Conservation (phyloP, 1,140 invertebrate genomes). For the Drosophila jambulina region DNA sequence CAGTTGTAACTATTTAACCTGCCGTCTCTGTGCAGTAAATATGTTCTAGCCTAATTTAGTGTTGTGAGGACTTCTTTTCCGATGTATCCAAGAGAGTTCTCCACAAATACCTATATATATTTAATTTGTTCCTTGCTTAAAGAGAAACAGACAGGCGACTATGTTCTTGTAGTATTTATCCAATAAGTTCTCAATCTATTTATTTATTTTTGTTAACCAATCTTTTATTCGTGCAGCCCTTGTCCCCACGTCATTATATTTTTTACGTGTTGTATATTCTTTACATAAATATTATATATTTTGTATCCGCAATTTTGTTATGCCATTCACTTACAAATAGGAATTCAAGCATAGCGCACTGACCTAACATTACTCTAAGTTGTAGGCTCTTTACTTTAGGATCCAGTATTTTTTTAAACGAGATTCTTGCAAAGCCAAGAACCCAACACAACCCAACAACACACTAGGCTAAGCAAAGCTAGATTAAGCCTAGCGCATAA, state of each 20-base stretch:
- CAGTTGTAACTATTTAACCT: conserved; percentile 51
- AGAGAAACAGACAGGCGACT: conserved; percentile 43
- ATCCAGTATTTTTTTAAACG: conserved; percentile 68
- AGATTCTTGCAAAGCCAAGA: conserved; percentile 17
- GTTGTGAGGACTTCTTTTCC: conserved; percentile 3
- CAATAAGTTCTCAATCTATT: conserved; percentile 57
- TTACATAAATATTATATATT: conserved; percentile 53
- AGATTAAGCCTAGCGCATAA: conserved; percentile 53
- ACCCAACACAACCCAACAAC: conserved; percentile 21
- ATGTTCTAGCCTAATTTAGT: conserved; percentile 48
- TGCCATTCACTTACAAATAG: conserved; percentile 60
- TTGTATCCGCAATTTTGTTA: conserved; percentile 78
- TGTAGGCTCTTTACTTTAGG: conserved; percentile 54
- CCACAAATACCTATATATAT: conserved; percentile 54
- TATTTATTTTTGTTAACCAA: conserved; percentile 56
- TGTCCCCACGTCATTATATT: conserved; percentile 37
- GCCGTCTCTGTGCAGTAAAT: conserved; percentile 28
- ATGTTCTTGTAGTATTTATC: conserved; percentile 61
- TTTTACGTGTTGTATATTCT: conserved; percentile 70
- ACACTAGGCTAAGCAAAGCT: conserved; percentile 33
- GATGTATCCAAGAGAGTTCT: conserved; percentile 15
- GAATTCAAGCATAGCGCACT: conserved; percentile 74
- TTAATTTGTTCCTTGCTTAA: conserved; percentile 74
- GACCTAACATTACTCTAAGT: conserved; percentile 58
- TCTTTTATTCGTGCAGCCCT: background rate